Evolutionary conservation across 2,113 vertebrate species (phyloP).

Genomic region (Ivindomyrus marchei): DNA sequence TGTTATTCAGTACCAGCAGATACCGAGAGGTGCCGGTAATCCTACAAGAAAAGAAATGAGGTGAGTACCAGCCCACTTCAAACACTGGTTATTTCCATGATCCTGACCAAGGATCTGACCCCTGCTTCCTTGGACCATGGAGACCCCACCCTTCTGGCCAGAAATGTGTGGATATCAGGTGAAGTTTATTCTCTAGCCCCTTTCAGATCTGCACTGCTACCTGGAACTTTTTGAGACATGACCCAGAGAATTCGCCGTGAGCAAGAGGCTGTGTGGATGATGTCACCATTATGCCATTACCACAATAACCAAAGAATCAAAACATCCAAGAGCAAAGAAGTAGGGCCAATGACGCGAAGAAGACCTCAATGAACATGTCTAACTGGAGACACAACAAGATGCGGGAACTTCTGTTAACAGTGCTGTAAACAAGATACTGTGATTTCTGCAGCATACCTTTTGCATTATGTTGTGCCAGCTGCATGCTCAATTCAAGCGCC

Average conservation of each 20-base stretch:
- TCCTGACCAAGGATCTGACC: background rate
- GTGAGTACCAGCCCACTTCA: background rate
- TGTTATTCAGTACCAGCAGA: background rate
- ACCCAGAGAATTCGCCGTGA: background rate
- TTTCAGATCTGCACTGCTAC: background rate
- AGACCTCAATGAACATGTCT: background rate
- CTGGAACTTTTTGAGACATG: background rate
- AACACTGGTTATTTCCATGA: background rate
- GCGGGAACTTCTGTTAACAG: background rate
- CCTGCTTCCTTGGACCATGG: background rate
- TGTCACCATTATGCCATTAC: background rate
- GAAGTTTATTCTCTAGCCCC: background rate
- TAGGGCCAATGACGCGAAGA: background rate
- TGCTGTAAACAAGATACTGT: background rate
- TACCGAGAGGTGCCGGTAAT: background rate
- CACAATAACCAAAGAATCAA: background rate
- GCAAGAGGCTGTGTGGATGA: background rate
- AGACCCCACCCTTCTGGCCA: background rate
- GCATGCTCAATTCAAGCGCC: background rate
- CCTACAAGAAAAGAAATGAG: no score
- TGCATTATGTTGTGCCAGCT: background rate
- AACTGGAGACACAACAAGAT: background rate
- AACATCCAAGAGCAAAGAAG: background rate
- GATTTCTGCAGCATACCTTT: background rate
- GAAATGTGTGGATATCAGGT: background rate